Evolutionary conservation across 2,797 vertebrate species (phyloP).

Genomic region (Hippoglossus hippoglossus): DNA sequence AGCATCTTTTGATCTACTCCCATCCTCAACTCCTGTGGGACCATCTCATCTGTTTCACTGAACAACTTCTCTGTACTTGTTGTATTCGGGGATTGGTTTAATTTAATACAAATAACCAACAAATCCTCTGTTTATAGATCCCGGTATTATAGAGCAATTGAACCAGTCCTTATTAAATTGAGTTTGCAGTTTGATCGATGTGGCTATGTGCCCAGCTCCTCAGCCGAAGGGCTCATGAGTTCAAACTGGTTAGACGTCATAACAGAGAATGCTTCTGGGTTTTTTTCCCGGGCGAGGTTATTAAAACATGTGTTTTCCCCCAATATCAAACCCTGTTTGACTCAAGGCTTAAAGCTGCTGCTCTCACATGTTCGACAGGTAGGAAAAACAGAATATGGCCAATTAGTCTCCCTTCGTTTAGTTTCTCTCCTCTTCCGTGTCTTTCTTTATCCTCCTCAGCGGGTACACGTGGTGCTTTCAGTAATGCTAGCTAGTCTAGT

Average conservation of each 20-base stretch:
- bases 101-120: conserved; percentile 51
- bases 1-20: conserved; percentile 48
- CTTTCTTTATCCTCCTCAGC: conserved; percentile 37
- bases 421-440: conserved; percentile 41
- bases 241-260: conserved; percentile 56
- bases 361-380: conserved; percentile 50
- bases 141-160: conserved; percentile 56
- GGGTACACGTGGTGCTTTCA: conserved; percentile 44
- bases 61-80: conserved; percentile 36
- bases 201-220: conserved; percentile 56
- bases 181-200: conserved; percentile 47
- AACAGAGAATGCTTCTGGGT: conserved; percentile 24
- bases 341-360: conserved; percentile 16
- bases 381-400: conserved; percentile 53
- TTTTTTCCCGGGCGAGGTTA: conserved; percentile 46
- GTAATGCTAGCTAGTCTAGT: conserved; percentile 67
- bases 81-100: conserved; percentile 51
- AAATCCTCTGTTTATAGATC: conserved; percentile 67
- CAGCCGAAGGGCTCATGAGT: conserved; percentile 59
- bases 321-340: conserved; percentile 36
- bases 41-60: conserved; percentile 47
- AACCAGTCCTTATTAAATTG: conserved; percentile 73
- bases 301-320: conserved; percentile 37
- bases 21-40: conserved; percentile 36
- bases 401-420: conserved; percentile 63